Base-by-base conservation (phyloP, 1,140 invertebrate genomes). In the Aricia agestis region DNA sequence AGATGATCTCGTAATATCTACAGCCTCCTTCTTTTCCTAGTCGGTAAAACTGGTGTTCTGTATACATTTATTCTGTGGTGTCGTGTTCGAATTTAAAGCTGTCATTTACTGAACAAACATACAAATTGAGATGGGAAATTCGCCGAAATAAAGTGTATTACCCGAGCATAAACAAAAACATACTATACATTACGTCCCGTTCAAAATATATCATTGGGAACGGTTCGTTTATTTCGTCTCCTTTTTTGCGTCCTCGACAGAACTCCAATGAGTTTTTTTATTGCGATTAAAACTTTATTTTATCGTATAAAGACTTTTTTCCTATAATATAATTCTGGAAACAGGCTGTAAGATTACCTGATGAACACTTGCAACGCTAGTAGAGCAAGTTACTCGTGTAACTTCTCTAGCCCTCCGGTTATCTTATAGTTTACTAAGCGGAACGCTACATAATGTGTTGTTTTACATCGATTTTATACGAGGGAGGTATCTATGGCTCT, bases 71-170 rank as follows among this genome's bases (percentile, higher is more conserved):
- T 36, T 9, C 5, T 36, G 36, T 36, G 45, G 45, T 52, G 1
- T 52, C 45, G 45, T 52, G 36, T 36, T 36, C 11, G 45, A 52
- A 19, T 59, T 59, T 59, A 59, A 59, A 59, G 18, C 58, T 17
- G 58, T 59, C 58, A 59, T 59, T 59, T 59, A 18, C 58, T 18
- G 58, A 17, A 15, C 18, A 17, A 59, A 59, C 58, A 19, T 59
- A 19, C 58, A 18, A 18, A 59, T 59, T 59, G 58, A 59, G 58
- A 59, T 6, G 58, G 58, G 58, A 18, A 59, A 59, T 59, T 52
- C 45, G 9, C 2, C 36, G 45, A 52, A 52, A 52, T 52, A 52
- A 52, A 52, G 45, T 52, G 45, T 52, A 52, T 52, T 52, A 52
- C 13, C 1, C 45, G 45, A 52, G 45, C 4, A 52, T 52, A 52